phyloP scores from a whole-genome alignment of 2,797 vertebrate genomes.

The Pipistrellus pygmaeus region DNA sequence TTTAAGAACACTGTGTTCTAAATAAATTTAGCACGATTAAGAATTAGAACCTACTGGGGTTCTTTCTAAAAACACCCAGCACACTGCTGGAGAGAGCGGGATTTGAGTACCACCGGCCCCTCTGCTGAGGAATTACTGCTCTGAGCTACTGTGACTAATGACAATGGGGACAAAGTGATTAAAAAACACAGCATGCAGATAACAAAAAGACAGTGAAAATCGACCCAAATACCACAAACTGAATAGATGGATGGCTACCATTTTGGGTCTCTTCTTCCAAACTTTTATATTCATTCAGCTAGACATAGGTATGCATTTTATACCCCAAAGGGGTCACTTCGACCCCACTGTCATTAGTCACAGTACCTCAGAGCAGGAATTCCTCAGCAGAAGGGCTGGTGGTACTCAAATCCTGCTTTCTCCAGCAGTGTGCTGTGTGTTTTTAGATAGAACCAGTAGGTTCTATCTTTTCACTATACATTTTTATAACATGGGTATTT shows the following conservation, averaged over 20 bases:
- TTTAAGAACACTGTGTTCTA: background rate
- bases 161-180: background rate
- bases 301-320: background rate
- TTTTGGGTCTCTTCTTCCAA: background rate
- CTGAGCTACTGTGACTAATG: background rate
- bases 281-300: background rate
- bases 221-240: background rate
- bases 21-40: constrained; percentile 9
- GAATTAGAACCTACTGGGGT: background rate
- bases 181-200: background rate
- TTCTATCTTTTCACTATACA: constrained; percentile 33
- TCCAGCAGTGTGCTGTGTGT: background rate
- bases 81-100: background rate
- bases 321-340: background rate
- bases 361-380: background rate
- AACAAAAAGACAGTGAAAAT: background rate
- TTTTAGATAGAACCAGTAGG: background rate
- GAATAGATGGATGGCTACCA: background rate
- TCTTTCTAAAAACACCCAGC: background rate
- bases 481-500: constrained; percentile 14
- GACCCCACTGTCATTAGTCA: background rate
- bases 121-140: background rate
- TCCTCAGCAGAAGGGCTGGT: background rate
- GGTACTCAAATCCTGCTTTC: background rate
- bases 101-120: background rate